Base-by-base conservation (phyloP, 1,140 invertebrate genomes). In the Schlechtendalia chinensis region DNA sequence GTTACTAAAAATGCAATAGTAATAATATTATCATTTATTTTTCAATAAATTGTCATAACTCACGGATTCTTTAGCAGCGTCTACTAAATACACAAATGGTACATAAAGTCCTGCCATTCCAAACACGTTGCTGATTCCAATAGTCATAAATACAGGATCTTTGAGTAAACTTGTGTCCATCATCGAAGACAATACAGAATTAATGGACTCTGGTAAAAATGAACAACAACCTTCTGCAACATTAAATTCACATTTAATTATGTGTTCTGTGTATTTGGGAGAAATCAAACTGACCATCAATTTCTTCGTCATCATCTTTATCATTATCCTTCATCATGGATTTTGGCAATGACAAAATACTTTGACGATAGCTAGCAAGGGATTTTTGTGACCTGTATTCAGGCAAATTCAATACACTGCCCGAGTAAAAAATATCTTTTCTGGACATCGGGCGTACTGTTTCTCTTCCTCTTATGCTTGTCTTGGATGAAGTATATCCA, bases 391-490 rank as follows among this genome's bases (percentile, higher is more conserved):
- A 94, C 84, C 96, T 94, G 86, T 93, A 98, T 86, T 97, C 93
- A 0, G 94, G 94, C 72, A 98, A 88, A 87, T 97, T 94, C 45
- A 93, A 88, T 11, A 98, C 92, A 39, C 94, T 96, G 32, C 97
- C 97, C 17, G 96, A 96, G 87, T 99, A 99, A 88, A 99, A 99
- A 83, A 99, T 98, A 86, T 99, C 97, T 86, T 98, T 98, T 61
- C 96, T 89, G 10, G 96, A 97, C 85, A 99, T 87, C 3, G 97
- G 97, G 22, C 96, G 90, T 22, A 97, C 92, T 87, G 97, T 89
- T 83, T 91, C 91, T 47, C 83, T 77, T 29, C 82, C 82, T 10
- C 87, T 85, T 19, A 88, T 86, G 82, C 86, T 88, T n/a, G 86
- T 85, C 81, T 87, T 87, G 59, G 88, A 97, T 89, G 81, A 79